Evolutionary conservation across 2,888 invertebrate genomes (phyloP).

Genomic region (Drosophila paucipuncta): DNA sequence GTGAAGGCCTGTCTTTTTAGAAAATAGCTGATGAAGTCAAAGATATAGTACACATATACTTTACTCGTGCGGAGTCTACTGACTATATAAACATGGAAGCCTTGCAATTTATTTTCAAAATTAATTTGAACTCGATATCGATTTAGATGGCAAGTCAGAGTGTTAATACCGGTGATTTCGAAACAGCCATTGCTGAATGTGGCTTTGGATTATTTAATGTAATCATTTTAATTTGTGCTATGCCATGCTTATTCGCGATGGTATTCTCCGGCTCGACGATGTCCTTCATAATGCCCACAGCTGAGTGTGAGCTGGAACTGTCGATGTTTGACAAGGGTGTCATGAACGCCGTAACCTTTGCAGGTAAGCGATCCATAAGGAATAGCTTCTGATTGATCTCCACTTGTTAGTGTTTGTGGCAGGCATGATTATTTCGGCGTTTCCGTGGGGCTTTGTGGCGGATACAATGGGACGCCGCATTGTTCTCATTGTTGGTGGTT

Average conservation of each 20-base stretch:
- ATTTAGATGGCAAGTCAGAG: conserved; percentile 35
- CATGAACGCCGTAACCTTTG: conserved; percentile 89
- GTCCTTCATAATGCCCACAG: conserved; percentile 90
- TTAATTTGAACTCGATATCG: conserved; percentile 3
- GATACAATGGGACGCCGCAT: conserved; percentile 90
- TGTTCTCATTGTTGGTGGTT: conserved; percentile 89
- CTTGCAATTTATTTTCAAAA: conserved; percentile 47
- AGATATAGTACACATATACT: not conserved
- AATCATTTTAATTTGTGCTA: conserved; percentile 87
- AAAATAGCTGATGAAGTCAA: not conserved
- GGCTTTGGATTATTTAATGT: conserved; percentile 90
- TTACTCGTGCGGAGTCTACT: not conserved
- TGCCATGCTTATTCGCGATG: conserved; percentile 89
- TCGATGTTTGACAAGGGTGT: conserved; percentile 89
- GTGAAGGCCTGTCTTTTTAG: not conserved
- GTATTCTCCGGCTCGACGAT: conserved; percentile 90
- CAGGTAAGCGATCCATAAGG: conserved; percentile 86
- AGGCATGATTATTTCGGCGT: conserved; percentile 92
- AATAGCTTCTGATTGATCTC: not conserved
- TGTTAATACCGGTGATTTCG: conserved; percentile 87
- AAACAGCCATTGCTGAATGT: conserved; percentile 89
- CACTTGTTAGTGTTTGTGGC: conserved; percentile 39
- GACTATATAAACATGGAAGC: conserved; percentile 3
- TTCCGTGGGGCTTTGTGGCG: conserved; percentile 91
- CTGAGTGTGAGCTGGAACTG: conserved; percentile 90